phyloP scores from a whole-genome alignment of 2,888 invertebrate genomes.

The Theodoxus fluviatilis region DNA sequence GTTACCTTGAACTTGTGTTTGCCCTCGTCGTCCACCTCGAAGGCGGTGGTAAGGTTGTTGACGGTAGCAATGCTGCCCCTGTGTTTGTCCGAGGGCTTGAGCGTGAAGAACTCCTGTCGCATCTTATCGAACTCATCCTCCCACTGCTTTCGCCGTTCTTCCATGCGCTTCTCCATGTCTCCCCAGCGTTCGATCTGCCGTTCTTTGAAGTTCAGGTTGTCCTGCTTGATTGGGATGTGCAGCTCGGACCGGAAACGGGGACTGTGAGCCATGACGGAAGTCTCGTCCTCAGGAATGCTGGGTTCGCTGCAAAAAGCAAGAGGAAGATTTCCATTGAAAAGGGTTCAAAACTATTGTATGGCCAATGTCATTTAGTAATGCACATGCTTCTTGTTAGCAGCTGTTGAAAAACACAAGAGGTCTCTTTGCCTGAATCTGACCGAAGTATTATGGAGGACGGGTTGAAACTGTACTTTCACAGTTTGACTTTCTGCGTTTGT shows the following conservation, averaged over 20 bases:
- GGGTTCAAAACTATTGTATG: no score
- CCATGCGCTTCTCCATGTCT: slow-evolving; percentile 57
- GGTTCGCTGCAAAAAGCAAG: no score
- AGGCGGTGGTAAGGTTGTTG: slow-evolving; percentile 46
- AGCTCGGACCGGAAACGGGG: slow-evolving; percentile 62
- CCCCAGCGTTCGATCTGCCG: slow-evolving; percentile 60
- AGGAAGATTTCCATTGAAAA: no score
- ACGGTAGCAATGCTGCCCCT: slow-evolving; percentile 43
- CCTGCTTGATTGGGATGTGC: slow-evolving; percentile 61
- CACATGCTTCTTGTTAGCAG: no score
- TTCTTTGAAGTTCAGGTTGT: slow-evolving; percentile 61
- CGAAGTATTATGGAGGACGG: no score
- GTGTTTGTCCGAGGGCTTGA: slow-evolving; percentile 57
- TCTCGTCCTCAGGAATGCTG: no score
- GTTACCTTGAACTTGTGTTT: slow-evolving; percentile 49
- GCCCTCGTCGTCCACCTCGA: slow-evolving; percentile 50
- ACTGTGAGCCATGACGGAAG: slow-evolving; percentile 36
- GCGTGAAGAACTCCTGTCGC: slow-evolving; percentile 62
- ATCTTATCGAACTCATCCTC: slow-evolving; percentile 59
- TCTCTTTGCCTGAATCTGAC: no score
- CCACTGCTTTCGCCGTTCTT: slow-evolving; percentile 55
- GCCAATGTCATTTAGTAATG: no score
- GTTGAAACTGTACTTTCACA: no score
- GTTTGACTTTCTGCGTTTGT: no score
- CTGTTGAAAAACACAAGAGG: no score